Evolutionary conservation across 2,113 vertebrate species (phyloP), one percentile per base, ranked within the genome.

Genomic region (Platichthys stellatus): DNA sequence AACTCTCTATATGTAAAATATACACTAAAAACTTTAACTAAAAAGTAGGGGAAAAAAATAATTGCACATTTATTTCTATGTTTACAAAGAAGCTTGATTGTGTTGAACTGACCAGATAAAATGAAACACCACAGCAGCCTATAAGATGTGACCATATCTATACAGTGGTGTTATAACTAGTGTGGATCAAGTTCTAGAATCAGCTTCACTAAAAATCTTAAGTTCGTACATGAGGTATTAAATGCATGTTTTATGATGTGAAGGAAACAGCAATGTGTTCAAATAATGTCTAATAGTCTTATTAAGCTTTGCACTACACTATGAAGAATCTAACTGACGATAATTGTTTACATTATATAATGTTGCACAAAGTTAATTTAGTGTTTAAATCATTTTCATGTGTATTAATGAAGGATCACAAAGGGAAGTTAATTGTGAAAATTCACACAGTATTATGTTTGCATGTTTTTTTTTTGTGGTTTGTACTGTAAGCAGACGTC

Each of bases 331-430:
- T 31, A 31, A 31, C 31, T 31, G 31, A 4, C 1, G 9, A 20
- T 54, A 21, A 31, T 31, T 77, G 80, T 86, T 88, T 83, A 87
- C 78, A 80, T 74, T 63, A 31, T 45, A 63, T n/a, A 70, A 17
- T 62, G 4, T 72, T 72, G 2, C 63, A 51, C 21, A 43, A 38
- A 53, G n/a, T 43, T 43, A 43, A 24, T 31, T 70, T 20, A 35
- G 51, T 61, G 21, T 73, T 72, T 63, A 10, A 74, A 74, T 74
- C 3, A 17, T 63, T 17, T 23, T 40, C 40, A 40, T 13, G 14
- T 40, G 21, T 68, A 10, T 6, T 62, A 60, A 81, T 78, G 70
- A 75, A 64, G 26, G 40, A 58, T 73, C 0, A 0, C 11, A 20
- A 83, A 84, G 64, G 63, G 72, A 78, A 62, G 57, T 23, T 66